Evolutionary conservation across 2,113 vertebrate genomes (phyloP), one percentile per base, ranked within the genome.

Genomic region (Malurus elegans): DNA sequence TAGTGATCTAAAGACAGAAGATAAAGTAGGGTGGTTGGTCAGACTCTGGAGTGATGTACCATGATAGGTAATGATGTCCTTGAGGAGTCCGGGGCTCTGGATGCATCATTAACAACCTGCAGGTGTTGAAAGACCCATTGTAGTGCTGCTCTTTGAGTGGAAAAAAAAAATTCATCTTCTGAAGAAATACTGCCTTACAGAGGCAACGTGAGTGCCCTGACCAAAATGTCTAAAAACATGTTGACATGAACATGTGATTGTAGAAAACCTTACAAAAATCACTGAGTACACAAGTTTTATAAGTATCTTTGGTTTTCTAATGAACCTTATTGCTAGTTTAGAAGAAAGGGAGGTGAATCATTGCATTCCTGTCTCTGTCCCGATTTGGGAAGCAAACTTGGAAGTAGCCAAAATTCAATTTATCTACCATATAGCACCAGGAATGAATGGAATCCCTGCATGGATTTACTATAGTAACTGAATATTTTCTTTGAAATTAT

Each of bases 91-190:
- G 25, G 34, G 25, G 19, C 4, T 53, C 71, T 54, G 21, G 61
- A 26, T 45, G 12, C 7, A 20, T 36, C 40, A 40, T 24, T 67
- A 70, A 48, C 42, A 57, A 72, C 17, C 44, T 75, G 65, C 40
- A 91, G 17, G 8, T 76, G 18, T 69, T 29, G 53, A 58, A 66
- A 57, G 16, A 42, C 4, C 6, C 4, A 1, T 18, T 36, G 9
- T 8, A 53, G 4, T 40, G 19, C 18, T 84, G 21, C 18, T 24
- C 53, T 90, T 84, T 0, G 0, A 38, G 29, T 29, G 32, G 78
- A 66, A 25, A 61, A 50, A 90, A 74, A 42, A 9, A 5, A 61
- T 86, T 60, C 32, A 50, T 38, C 34, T 44, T 47, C 14, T 65
- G 50, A 88, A 76, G 31, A 51, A 26, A 65, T 40, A 31, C 3